Percentiles rank a stretch among this genome's conserved stretches.
These are phyloP conservation scores for Onthophagus taurus DNA, from an alignment of 1,140 invertebrate genomes.

Conservation along the genomic window DNA sequence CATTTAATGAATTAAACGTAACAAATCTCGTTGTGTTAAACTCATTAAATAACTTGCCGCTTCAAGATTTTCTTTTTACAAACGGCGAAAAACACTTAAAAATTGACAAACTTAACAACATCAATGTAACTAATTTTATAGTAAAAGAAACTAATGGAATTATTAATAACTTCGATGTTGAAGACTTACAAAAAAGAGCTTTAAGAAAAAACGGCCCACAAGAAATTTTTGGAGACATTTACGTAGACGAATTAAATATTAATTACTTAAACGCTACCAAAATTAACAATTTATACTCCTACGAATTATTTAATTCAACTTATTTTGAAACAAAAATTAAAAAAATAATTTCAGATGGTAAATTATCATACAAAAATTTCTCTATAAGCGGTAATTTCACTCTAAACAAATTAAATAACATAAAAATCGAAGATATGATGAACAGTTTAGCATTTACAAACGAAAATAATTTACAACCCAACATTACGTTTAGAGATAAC, in stretches of 20 bases:
- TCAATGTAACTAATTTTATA: conserved; percentile 21
- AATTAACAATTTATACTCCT: conserved; percentile 16
- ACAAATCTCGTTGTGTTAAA: conserved; percentile 25
- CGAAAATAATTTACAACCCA: background rate
- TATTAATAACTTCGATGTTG: conserved; percentile 25
- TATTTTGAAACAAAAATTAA: too few relatives aligned
- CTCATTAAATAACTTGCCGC: conserved; percentile 22
- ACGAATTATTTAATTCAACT: conserved; percentile 1
- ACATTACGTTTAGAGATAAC: conserved; percentile 21
- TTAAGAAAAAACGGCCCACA: conserved; percentile 29
- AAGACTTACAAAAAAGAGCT: conserved; percentile 20
- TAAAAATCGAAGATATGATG: conserved; percentile 15
- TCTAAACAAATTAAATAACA: conserved; percentile 22
- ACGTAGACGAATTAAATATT: conserved; percentile 14
- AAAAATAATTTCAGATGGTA: too few relatives aligned
- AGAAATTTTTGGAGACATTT: conserved; percentile 19
- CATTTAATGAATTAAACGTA: conserved; percentile 28
- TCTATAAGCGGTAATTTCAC: conserved; percentile 15
- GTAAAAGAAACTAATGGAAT: conserved; percentile 25
- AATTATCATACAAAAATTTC: too few relatives aligned
- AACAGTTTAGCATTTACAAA: conserved; percentile 9
- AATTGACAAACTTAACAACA: conserved; percentile 12
- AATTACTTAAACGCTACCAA: conserved; percentile 9
- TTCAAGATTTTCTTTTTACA: conserved; percentile 20
- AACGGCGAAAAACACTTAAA: conserved; percentile 16